phyloP scores from a whole-genome alignment of 2,113 vertebrate species.

The Zosterops japonicus region DNA sequence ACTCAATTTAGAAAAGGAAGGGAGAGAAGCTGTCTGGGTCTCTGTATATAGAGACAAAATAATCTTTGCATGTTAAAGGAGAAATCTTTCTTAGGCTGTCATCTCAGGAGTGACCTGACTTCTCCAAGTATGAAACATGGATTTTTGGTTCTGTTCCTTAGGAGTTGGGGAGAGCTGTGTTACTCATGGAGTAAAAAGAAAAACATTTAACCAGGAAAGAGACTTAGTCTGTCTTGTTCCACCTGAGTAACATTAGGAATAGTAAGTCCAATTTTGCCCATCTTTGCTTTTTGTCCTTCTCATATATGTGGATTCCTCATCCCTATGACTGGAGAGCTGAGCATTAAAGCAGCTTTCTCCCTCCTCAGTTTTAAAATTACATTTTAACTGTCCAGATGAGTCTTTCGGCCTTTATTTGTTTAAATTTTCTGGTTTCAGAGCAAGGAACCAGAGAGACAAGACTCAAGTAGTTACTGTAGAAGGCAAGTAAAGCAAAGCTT shows the following conservation, averaged over 20 bases:
- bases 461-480: not conserved
- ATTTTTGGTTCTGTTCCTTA: not conserved
- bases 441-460: not conserved
- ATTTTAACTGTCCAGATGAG: not conserved
- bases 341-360: not conserved
- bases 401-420: not conserved
- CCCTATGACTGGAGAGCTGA: not conserved
- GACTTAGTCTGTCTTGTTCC: not conserved
- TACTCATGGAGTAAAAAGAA: not conserved
- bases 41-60: not conserved
- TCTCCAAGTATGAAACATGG: not conserved
- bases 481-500: not conserved
- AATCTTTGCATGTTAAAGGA: not conserved
- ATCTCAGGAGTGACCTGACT: not conserved
- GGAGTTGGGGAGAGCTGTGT: not conserved
- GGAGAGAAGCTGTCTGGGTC: not conserved
- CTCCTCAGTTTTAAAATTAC: not conserved
- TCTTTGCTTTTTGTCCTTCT: not conserved
- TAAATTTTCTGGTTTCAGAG: not conserved
- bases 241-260: not conserved
- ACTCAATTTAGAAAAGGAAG: not conserved
- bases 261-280: not conserved
- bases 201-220: not conserved
- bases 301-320: not conserved
- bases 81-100: not conserved